Base-by-base conservation (phyloP, 2,888 invertebrate genomes). In the Drosophila pegasa region DNA sequence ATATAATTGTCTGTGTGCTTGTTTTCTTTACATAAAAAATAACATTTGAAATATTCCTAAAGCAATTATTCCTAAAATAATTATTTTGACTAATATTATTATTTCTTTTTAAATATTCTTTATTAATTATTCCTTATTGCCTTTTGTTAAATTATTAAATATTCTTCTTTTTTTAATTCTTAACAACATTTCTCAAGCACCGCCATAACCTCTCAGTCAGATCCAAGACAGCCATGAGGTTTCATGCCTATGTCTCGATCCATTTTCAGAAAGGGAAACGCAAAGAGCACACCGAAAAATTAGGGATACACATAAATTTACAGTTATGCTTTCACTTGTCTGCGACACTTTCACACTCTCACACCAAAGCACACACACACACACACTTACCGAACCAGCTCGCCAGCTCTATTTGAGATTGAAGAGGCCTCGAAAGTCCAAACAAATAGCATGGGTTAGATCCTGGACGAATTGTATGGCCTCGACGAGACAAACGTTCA, bases 401-500 rank as follows among this genome's bases (percentile, higher is more conserved):
- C 60, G 56, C 52, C 66, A 18, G 52, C 50, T 45, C 71, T 79
- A 86, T 33, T 88, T 77, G 18, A 77, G 62, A 64, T 88, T 75
- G 75, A 85, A 75, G 43, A 87, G 57, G 20, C 80, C 75, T 50
- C 64, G 61, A 50, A 88, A 73, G 68, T 87, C 87, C 77, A 88
- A 71, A 60, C 84, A 84, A 71, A 86, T 73, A 68, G 87, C 85
- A 65, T 87, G 85, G 66, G 87, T 71, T 55, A 86, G 58, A 40
- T 86, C 80, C 78, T 88, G 74, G 59, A 86, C 88, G 60, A 86
- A 74, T 61, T 81, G 81, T 56, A 88, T 64, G 72, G 85, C 84
- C 79, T 87, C 87, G 78, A 60, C 71, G 62, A 88, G 71, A 61
- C 87, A 85, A 71, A 86, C 72, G 80, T 87, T 87, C 78, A 88